Conservation (phyloP, 2,113 vertebrate genomes). For the pig (Sus scrofa) region DNA sequence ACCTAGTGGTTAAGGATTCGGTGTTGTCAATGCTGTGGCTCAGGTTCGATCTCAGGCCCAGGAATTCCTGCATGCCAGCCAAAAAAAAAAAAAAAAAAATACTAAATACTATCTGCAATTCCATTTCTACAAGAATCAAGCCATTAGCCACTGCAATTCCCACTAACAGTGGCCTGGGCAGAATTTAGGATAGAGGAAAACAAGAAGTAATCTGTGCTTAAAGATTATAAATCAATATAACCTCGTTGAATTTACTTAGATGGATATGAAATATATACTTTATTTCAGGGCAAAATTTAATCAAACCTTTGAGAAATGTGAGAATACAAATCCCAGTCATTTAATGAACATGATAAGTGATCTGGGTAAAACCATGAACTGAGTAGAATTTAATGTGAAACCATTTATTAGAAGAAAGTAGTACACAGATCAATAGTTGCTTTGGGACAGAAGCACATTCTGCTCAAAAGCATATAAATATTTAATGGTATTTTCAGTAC, state of each 20-base stretch:
- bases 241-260: not conserved
- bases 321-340: not conserved
- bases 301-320: not conserved
- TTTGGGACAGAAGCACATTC: conserved; percentile 56
- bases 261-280: conserved; percentile 14
- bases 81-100: not conserved
- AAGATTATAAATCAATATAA: conserved; percentile 4
- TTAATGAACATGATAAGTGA: conserved; percentile 56
- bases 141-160: not conserved
- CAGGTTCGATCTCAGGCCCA: too few species aligned
- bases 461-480: conserved; percentile 58
- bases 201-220: not conserved
- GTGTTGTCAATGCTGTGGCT: too few species aligned
- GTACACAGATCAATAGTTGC: conserved; percentile 49
- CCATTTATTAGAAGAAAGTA: conserved; percentile 62
- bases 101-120: not conserved
- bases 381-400: conserved; percentile 57
- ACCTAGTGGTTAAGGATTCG: too few species aligned
- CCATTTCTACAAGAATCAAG: not conserved
- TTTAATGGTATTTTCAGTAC: conserved; percentile 50
- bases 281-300: conserved; percentile 36
- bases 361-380: conserved; percentile 52
- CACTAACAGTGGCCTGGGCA: not conserved
- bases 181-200: not conserved
- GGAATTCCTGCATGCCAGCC: too few species aligned